Evolutionary conservation across 2,113 vertebrate species (phyloP), one percentile per base, ranked within the genome.

Genomic region (Hiodon alosoides): DNA sequence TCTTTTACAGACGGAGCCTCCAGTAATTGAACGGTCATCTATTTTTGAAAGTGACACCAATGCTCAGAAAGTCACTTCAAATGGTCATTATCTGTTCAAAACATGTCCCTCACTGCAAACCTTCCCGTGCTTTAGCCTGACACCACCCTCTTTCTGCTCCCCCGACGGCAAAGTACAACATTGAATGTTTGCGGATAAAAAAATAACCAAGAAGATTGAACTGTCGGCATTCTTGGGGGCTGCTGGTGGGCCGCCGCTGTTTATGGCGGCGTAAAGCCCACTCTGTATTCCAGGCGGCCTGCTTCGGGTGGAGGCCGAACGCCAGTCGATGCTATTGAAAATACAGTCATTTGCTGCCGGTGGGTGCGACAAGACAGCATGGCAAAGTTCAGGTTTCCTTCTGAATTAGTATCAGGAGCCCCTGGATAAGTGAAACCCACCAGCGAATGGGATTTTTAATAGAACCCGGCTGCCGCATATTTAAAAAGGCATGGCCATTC

Each of bases 251-350:
- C 31, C 31, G 2, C 31, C 73, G 78, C 73, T 64, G 72, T 31
- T 31, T 31, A 31, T 31, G 31, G 31, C 73, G 47, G 79, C 69
- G 71, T 77, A 69, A 75, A 52, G 68, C 53, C 80, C 67, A 76
- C 77, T 88, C 81, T 76, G 84, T 83, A 87, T 88, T 87, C 85
- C 72, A 79, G 76, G 84, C 81, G 70, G 79, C 67, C 65, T 9
- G 74, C 57, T 46, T 75, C 51, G 54, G 60, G 54, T 14, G 61
- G 83, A 83, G 87, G 83, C 85, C 77, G 17, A 81, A 83, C 83
- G 81, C 84, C 82, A 85, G 88, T 90, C 89, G 76, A 89, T 89
- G 85, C 84, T 89, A 89, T 89, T 88, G 89, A 87, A 78, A 90
- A 89, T 85, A 78, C 83, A 86, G 85, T 90, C 86, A 85, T 89